A percentile compares a stretch with the other conserved stretches of the same genome.
These are phyloP conservation scores for Nezara viridula DNA, from an alignment of 2,888 invertebrate genomes.

Conservation along the genomic window DNA sequence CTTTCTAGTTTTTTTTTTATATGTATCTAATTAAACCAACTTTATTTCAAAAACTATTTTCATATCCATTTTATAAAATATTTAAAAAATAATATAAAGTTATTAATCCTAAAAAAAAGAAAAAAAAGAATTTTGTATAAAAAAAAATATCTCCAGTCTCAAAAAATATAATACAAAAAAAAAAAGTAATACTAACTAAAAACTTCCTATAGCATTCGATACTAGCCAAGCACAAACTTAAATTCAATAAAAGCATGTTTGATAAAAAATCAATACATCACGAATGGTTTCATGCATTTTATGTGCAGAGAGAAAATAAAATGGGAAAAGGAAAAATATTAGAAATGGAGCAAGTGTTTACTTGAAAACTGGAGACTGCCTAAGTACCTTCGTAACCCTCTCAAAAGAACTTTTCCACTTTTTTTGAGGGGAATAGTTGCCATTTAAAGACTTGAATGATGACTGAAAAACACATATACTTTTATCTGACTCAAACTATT, in stretches of 20 bases:
- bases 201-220: neutral
- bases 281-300: neutral
- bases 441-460: conserved; percentile 55
- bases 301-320: neutral
- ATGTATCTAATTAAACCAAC: neutral
- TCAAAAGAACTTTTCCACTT: conserved; percentile 55
- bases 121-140: too few species aligned
- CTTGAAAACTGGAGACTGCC: conserved; percentile 52
- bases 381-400: conserved; percentile 54
- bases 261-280: neutral
- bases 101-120: neutral
- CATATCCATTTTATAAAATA: neutral
- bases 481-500: conserved; percentile 32
- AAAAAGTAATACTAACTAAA: neutral
- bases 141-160: conserved; percentile 7
- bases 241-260: neutral
- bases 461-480: conserved; percentile 51
- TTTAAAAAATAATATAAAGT: neutral
- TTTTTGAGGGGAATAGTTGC: conserved; percentile 47
- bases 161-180: neutral
- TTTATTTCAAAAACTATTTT: neutral
- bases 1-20: neutral
- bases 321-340: neutral
- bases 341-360: conserved; percentile 32
- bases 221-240: neutral